Base-by-base conservation (phyloP, 2,113 vertebrate genomes). In the Rhodinocichla rosea region DNA sequence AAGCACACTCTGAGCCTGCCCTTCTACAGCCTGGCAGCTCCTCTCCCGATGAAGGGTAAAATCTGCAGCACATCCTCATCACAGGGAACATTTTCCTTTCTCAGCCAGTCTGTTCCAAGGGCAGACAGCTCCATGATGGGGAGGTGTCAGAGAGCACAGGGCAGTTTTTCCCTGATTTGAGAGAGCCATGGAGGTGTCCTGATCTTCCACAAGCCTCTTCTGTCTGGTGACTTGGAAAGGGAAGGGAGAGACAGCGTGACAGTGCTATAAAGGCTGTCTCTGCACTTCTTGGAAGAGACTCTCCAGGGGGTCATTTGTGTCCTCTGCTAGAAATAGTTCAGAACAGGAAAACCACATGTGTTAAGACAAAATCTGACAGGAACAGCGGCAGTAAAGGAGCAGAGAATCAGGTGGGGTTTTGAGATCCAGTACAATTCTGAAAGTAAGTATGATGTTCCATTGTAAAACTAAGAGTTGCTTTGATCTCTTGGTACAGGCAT, bases 171-270 rank as follows among this genome's bases (percentile, higher is more conserved):
- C 22, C 26, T 24, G 45, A 33, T 50, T 37, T 3, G 9, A 80
- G 37, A 44, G 28, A 59, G 17, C 3, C 4, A 57, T 28, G 50
- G 59, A 73, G 37, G 37, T 27, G 45, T 13, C 50, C 45, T 52
- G 49, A 74, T 47, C 44, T 73, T 86, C 47, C 79, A 33, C 27
- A 64, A 0, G 1, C 5, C 6, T 62, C 7, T 91, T 84, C 37
- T 77, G 16, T 52, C 55, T 47, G 19, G 10, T 0, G 0, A 17
- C 47, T 86, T 56, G 2, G 2, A 42, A 73, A 65, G 50, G 3
- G 33, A 69, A 65, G 13, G 42, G n/a, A n/a, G 16, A 35, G 30
- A 50, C 0, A 0, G 32, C 0, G 4, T 32, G 8, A 70, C 28
- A 49, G 20, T 22, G 39, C 60, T 27, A 30, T 17, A 42, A 77